Evolutionary conservation across 2,888 invertebrate species (phyloP), one percentile per base, ranked within the genome.

Genomic region (Aproaerema taeniolella): DNA sequence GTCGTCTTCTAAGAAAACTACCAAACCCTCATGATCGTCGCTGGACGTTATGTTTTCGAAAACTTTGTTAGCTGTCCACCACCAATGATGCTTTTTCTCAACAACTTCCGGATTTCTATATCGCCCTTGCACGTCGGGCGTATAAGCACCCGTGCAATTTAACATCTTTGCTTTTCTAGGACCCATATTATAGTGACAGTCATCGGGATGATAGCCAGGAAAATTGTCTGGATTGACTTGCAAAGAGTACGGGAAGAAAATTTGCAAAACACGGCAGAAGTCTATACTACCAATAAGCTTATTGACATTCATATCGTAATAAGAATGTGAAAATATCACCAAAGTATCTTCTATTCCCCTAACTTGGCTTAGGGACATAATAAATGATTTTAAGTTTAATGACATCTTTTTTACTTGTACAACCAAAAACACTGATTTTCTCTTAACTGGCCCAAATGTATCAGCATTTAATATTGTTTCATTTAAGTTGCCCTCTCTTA

Each of bases 41-140:
- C 49, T 55, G 17, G 42, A 43, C 0, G 52, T 45, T 25, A 73
- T 33, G 38, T 53, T 55, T 43, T 71, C 73, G 41, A 79, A 78
- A 16, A 77, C 56, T 34, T 49, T 63, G 47, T 76, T 76, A 2
- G 68, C 60, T 7, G 76, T 73, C 78, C 78, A 79, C 78, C 78
- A 78, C 76, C 75, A 76, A 32, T 60, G 63, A 43, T 72, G 73
- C 47, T 78, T 78, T 14, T 35, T 57, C 52, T 69, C 61, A 7
- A 62, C 46, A 8, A 46, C 10, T 10, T 25, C 20, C 10, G 74
- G 67, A 9, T 70, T 49, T 33, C 74, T 61, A 31, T 61, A 70
- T 17, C 43, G 55, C 1, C 70, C 70, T 26, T 63, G 60, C 36
- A 61, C 46, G 35, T 76, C 72, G 20, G 66, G 62, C n/a, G 41